Evolutionary conservation across 2,888 invertebrate species (phyloP), one percentile per base, ranked within the genome.

Genomic region (Maniola hyperantus): DNA sequence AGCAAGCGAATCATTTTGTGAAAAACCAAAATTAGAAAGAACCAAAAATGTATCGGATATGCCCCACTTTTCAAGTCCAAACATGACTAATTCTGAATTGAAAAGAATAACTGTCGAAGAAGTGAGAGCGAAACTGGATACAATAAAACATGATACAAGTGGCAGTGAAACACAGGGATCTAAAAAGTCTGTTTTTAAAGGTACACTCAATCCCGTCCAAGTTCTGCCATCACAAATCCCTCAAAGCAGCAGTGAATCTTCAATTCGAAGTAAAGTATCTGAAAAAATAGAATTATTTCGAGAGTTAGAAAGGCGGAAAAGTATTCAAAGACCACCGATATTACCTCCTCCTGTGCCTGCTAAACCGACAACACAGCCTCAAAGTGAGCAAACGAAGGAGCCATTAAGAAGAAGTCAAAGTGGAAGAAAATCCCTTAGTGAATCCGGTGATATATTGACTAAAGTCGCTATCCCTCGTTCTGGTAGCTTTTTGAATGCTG

Each of bases 381-480:
- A 81, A 15, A 77, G 79, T 26, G 85, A 84, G 42, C 78, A 75
- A 42, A 80, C 85, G 0, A 88, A 88, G 70, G 89, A 89, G 67
- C 88, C 92, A 46, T 75, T 93, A 69, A 80, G 91, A 71, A 82
- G 93, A 76, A 91, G 84, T 72, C 92, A 92, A 73, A 93, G 92
- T 72, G 87, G 89, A 42, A 83, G 92, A 72, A 89, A 92, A 69
- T 91, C 92, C 42, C 77, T 91, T 34, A 91, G 83, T 65, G 95
- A 95, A 71, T 93, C 95, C 65, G 97, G 97, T 7, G 97, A 97
- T 83, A 95, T 97, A 76, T 87, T 97, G 76, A 97, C 97, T 0
- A 96, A 97, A 84, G 97, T 97, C 53, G 97, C 97, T 50, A 95
- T 97, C 77, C 97, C 97, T 13, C 93, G 97, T 76, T 96, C 97